Evolutionary conservation across 2,113 vertebrate species (phyloP).

Genomic region (Hystrix brachyura): DNA sequence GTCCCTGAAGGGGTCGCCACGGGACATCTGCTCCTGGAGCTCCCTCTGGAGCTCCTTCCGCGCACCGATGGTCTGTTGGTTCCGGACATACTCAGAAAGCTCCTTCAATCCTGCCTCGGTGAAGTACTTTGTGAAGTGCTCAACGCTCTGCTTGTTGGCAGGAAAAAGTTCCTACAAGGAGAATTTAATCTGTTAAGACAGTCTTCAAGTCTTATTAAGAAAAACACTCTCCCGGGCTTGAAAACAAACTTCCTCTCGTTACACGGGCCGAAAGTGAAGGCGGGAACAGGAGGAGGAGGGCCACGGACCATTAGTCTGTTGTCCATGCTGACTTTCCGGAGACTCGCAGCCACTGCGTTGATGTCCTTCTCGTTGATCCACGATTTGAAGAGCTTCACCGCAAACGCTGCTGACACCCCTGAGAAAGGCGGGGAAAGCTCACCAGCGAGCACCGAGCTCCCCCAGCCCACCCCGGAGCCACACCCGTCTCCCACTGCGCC

Average conservation of each 20-base stretch:
- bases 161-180: conserved; percentile 96
- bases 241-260: neutral
- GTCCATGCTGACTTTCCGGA: conserved; percentile 99
- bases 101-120: conserved; percentile 98
- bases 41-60: conserved; percentile 99
- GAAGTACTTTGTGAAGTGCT: conserved; percentile 99
- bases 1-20: conserved; percentile 96
- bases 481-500: neutral
- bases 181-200: conserved; percentile 31
- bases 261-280: neutral
- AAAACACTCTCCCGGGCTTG: neutral
- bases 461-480: neutral
- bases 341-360: conserved; percentile 96
- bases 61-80: conserved; percentile 98
- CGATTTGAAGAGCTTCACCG: conserved; percentile 99
- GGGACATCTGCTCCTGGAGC: conserved; percentile 97
- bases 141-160: conserved; percentile 98
- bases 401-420: conserved; percentile 99
- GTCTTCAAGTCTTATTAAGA: neutral
- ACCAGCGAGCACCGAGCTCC: neutral
- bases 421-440: conserved; percentile 1
- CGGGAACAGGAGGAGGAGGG: neutral
- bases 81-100: conserved; percentile 97
- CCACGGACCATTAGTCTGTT: conserved; percentile 96
- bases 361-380: conserved; percentile 99